Evolutionary conservation across 2,888 invertebrate species (phyloP).

Genomic region (Antheraea assamensis): DNA sequence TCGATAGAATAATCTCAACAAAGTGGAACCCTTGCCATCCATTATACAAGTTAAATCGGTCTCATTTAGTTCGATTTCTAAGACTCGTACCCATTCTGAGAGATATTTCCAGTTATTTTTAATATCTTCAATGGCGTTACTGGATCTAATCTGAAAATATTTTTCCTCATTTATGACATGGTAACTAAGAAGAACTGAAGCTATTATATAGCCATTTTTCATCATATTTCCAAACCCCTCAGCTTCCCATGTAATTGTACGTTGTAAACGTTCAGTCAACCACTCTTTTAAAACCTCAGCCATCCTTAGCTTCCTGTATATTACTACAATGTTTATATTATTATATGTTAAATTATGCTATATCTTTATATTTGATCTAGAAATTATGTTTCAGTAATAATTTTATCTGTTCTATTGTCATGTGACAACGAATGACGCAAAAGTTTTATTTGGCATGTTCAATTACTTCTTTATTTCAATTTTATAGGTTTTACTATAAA

Average conservation of each 20-base stretch:
- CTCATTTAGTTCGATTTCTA: conserved; percentile 72
- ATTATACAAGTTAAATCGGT: conserved; percentile 74
- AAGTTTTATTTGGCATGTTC: neutral
- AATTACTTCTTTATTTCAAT: neutral
- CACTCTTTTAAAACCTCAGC: conserved; percentile 83
- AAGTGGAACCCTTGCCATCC: conserved; percentile 72
- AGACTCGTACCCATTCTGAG: conserved; percentile 74
- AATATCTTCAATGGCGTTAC: conserved; percentile 62
- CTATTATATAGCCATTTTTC: conserved; percentile 82
- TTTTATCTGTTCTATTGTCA: neutral
- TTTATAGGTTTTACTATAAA: neutral
- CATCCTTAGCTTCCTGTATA: conserved; percentile 56
- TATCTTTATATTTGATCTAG: neutral
- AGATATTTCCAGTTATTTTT: conserved; percentile 79
- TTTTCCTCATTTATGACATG: conserved; percentile 82
- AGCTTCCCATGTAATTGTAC: conserved; percentile 78
- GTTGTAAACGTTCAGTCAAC: conserved; percentile 80
- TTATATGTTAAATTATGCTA: neutral
- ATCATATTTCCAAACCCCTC: conserved; percentile 80
- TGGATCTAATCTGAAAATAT: conserved; percentile 68
- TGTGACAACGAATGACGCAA: neutral
- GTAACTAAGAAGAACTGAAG: conserved; percentile 81
- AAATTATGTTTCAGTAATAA: neutral
- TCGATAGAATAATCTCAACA: conserved; percentile 83
- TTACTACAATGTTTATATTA: neutral